phyloP scores from a whole-genome alignment of 2,888 invertebrate species.

The Meteorus colon region DNA sequence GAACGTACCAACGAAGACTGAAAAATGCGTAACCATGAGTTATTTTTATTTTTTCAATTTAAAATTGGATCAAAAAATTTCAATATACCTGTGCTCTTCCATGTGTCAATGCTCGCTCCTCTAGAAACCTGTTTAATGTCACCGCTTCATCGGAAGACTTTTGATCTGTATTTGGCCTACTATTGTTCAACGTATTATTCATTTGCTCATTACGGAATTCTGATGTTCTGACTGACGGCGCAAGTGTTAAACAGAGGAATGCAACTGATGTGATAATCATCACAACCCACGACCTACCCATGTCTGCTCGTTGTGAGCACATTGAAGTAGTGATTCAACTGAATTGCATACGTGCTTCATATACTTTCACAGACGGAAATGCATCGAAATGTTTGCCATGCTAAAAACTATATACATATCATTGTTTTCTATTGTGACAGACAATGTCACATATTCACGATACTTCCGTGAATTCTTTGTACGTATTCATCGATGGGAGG shows the following conservation, averaged over 20 bases:
- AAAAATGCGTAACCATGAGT: not conserved
- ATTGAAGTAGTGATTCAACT: not conserved
- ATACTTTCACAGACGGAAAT: not conserved
- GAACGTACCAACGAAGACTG: not conserved
- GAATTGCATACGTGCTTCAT: not conserved
- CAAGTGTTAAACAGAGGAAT: not conserved
- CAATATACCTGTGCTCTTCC: not conserved
- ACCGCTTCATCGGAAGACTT: not conserved
- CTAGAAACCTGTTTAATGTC: not conserved
- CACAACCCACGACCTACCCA: not conserved
- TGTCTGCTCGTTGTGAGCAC: not conserved
- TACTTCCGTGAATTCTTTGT: too few species aligned
- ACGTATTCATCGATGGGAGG: too few species aligned
- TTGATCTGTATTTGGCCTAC: not conserved
- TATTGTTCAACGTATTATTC: not conserved
- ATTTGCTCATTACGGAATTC: not conserved
- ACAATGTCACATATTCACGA: too few species aligned
- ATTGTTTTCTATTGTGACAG: too few species aligned
- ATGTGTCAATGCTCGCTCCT: not conserved
- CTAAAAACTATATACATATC: too few species aligned
- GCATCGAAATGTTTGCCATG: too few species aligned
- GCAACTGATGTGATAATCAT: not conserved
- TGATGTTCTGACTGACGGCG: not conserved
- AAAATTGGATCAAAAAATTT: not conserved
- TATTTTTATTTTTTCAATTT: not conserved